Evolutionary conservation across 1,140 invertebrate genomes (phyloP).

Genomic region (Ceratosolen solmsi): DNA sequence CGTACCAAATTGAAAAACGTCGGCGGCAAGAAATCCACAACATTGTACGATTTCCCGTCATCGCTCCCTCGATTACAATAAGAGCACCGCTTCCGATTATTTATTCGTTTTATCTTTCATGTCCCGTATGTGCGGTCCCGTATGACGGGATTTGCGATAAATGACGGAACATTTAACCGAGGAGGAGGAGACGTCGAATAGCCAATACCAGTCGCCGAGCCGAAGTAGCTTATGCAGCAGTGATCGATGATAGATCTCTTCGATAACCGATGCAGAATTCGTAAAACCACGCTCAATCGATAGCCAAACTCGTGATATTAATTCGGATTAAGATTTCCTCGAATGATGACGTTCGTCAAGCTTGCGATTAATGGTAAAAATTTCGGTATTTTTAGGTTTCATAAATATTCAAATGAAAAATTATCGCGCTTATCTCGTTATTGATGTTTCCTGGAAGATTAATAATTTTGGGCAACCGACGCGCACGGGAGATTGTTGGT

Average conservation of each 20-base stretch:
- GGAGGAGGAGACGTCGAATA: too few species aligned
- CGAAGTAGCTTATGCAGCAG: not conserved
- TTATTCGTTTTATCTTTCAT: too few species aligned
- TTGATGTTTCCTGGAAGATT: not conserved
- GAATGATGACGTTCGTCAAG: too few species aligned
- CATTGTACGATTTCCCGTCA: too few species aligned
- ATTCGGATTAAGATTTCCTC: constrained; percentile 6
- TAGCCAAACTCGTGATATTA: not conserved
- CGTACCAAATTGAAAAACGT: not conserved
- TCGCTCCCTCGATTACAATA: too few species aligned
- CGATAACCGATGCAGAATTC: not conserved
- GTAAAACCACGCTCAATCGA: not conserved
- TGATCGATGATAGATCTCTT: not conserved
- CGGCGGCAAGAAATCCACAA: too few species aligned
- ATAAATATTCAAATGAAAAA: not conserved
- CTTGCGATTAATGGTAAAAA: too few species aligned
- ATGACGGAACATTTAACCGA: too few species aligned
- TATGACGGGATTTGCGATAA: too few species aligned
- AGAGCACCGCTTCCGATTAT: too few species aligned
- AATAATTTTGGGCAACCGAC: not conserved
- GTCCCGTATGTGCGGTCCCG: too few species aligned
- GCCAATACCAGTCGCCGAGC: not conserved
- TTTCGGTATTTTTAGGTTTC: too few species aligned
- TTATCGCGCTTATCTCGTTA: not conserved
- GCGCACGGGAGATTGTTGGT: not conserved